Conservation (phyloP, 2,888 invertebrate genomes). For the Sminthurinus aureus region DNA sequence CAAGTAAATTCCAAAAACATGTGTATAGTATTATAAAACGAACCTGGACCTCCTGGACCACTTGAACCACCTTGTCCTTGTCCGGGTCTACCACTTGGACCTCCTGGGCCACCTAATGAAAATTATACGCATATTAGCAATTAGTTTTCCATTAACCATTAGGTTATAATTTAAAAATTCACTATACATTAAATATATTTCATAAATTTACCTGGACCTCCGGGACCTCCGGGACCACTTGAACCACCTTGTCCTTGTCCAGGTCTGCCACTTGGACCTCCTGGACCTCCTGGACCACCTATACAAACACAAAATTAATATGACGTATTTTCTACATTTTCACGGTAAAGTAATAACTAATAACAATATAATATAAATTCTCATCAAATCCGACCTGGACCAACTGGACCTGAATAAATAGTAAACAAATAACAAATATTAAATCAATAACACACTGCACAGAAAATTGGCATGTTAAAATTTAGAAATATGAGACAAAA, state of each 20-base stretch:
- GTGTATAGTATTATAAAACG: neutral
- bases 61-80: constrained; percentile 30
- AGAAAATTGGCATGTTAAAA: too few species aligned
- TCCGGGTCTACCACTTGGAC: constrained; percentile 33
- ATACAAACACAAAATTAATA: neutral
- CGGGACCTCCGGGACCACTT: constrained; percentile 20
- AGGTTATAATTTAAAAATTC: neutral
- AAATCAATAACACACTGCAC: too few species aligned
- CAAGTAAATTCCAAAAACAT: too few species aligned
- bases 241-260: constrained; percentile 31
- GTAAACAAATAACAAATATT: too few species aligned
- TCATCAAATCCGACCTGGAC: too few species aligned
- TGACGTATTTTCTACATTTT: too few species aligned
- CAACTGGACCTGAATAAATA: too few species aligned
- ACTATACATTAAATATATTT: neutral
- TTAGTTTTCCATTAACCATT: neutral
- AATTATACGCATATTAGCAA: too few species aligned
- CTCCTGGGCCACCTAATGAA: constrained; percentile 18
- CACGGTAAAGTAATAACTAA: too few species aligned
- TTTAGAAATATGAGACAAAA: too few species aligned
- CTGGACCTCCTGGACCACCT: constrained; percentile 17
- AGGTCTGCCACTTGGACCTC: constrained; percentile 29
- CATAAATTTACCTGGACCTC: constrained; percentile 17
- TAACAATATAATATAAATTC: too few species aligned
- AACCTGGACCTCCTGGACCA: constrained; percentile 21